Conservation (phyloP, 2,797 vertebrate genomes). For the Melopsittacus undulatus region DNA sequence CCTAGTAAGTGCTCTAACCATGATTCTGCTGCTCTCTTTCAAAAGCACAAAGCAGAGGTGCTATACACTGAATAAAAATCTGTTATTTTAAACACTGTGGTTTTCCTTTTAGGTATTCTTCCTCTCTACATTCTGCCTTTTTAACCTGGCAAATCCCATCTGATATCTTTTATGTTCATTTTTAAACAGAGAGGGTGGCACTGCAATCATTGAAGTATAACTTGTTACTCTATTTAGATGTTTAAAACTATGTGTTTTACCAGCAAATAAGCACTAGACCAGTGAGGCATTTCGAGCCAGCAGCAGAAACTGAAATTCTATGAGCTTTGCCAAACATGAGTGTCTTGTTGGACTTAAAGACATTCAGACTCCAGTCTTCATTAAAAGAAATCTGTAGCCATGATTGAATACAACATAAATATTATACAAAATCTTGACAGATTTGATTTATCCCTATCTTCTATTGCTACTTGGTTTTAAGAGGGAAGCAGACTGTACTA, state of each 20-base stretch:
- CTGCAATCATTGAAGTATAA: not conserved
- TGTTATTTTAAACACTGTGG: not conserved
- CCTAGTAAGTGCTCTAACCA: not conserved
- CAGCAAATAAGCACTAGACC: not conserved
- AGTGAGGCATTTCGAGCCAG: not conserved
- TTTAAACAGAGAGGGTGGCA: not conserved
- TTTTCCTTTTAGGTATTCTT: not conserved
- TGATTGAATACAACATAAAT: not conserved
- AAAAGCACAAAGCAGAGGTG: not conserved
- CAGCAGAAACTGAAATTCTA: not conserved
- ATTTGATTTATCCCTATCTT: not conserved
- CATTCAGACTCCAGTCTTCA: not conserved
- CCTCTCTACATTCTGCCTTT: not conserved
- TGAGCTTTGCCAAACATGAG: not conserved
- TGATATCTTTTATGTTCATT: not conserved
- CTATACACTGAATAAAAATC: not conserved
- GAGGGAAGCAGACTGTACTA: not conserved
- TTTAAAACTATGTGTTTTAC: not conserved
- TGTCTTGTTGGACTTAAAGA: not conserved
- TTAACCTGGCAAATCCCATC: not conserved
- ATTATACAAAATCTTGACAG: not conserved
- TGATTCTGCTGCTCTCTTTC: not conserved
- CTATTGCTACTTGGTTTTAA: not conserved
- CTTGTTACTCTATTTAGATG: not conserved
- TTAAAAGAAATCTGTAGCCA: not conserved